Evolutionary conservation across 2,113 vertebrate species (phyloP), one percentile per base, ranked within the genome.

Genomic region (Tragelaphus strepsiceros): DNA sequence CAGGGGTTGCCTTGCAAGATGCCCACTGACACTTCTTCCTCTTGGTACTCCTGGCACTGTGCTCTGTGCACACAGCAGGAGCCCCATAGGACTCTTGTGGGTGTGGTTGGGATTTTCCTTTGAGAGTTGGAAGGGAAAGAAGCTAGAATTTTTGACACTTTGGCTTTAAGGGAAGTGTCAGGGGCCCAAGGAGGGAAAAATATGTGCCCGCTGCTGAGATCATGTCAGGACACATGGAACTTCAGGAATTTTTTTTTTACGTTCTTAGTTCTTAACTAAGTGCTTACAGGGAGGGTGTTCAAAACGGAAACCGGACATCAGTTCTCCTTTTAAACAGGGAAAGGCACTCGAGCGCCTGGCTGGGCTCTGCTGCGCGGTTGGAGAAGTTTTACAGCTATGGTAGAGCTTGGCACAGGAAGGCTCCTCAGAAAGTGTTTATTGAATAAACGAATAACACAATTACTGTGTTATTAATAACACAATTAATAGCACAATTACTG

Each of bases 291-390:
- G 32, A 62, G 46, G 10, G 30, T 46, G n/a, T 67, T 85, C 62
- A 13, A 89, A 67, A 91, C 2, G 46, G 86, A 97, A 95, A 93
- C 7, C 43, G 32, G 62, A 78, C 64, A 74, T 64, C 15, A 71
- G 13, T 7, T 2, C 13, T 61, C 35, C 30, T 32, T 80, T 90
- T 39, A 14, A 77, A n/a, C 53, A 67, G 13, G 2, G 3, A 61
- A 85, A 93, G 46, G 21, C 43, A 59, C 26, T 77, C 12, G 39
- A 81, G 46, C 5, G 39, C n/a, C 62, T 54, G n/a, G 7, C 7
- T 19, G 26, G 49, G 77, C 71, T 96, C 71, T 39, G 53, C 21
- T 74, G 53, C 7, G 2, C 12, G 14, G 14, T 7, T 32, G 54
- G 22, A 90, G 84, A 83, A 51, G 43, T 67, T 59, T 24, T 46